Conservation (phyloP, 2,797 vertebrate genomes). For the Channa striata region DNA sequence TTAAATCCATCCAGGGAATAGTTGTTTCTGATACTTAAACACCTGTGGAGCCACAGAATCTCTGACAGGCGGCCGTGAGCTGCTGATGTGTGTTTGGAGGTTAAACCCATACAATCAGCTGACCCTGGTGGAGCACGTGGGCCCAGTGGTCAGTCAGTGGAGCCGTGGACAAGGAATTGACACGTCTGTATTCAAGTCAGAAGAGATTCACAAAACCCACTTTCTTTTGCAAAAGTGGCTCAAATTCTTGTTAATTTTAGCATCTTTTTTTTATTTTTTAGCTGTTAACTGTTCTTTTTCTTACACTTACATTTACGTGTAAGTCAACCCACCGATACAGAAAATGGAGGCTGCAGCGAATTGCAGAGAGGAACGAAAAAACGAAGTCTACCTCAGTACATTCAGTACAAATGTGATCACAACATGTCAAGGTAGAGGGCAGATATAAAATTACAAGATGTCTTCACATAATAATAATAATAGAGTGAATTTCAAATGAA, state of each 20-base stretch:
- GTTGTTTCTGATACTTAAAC: neutral
- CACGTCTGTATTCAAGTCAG: neutral
- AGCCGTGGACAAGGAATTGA: neutral
- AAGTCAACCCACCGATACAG: neutral
- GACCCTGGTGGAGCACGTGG: neutral
- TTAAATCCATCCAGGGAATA: too few relatives aligned
- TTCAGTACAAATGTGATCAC: neutral
- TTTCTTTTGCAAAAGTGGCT: constrained; percentile 3
- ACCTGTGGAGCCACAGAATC: neutral
- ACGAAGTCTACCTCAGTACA: neutral
- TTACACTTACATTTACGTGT: neutral
- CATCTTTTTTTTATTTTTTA: too few relatives aligned
- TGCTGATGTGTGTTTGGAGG: neutral
- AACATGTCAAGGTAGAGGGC: neutral
- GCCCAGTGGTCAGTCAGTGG: constrained; percentile 12
- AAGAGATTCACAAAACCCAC: neutral
- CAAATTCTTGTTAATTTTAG: neutral
- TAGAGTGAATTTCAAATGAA: constrained; percentile 2
- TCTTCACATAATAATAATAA: constrained; percentile 5
- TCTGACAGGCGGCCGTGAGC: neutral
- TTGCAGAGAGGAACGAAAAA: neutral
- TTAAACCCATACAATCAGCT: constrained; percentile 17
- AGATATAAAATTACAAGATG: neutral
- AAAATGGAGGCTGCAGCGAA: neutral
- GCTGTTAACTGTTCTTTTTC: too few relatives aligned